These are phyloP conservation scores for Onthophagus taurus DNA, from an alignment of 1,140 invertebrate genomes.

Conservation along the genomic window DNA sequence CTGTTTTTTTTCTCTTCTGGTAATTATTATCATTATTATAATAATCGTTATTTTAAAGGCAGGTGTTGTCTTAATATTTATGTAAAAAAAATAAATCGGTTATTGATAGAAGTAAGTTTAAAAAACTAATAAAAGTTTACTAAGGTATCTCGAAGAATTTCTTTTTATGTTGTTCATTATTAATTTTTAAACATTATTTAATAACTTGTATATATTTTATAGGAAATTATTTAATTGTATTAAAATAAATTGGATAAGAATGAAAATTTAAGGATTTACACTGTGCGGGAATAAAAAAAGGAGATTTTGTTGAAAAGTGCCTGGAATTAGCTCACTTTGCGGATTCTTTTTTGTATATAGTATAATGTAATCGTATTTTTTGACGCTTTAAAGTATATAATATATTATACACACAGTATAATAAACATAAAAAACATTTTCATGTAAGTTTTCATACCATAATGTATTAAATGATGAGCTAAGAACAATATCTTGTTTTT, in stretches of 20 bases:
- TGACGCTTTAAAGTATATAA: slow-evolving; percentile 22
- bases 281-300: no score
- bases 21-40: no score
- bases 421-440: no score
- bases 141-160: background rate
- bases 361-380: slow-evolving; percentile 26
- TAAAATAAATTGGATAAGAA: slow-evolving; percentile 3
- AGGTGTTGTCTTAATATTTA: slow-evolving; percentile 12
- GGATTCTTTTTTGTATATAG: slow-evolving; percentile 25
- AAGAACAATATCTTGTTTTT: background rate
- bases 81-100: no score
- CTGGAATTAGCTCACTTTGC: no score
- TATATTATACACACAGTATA: no score
- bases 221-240: slow-evolving; percentile 8
- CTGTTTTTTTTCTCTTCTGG: no score
- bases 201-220: slow-evolving; percentile 12
- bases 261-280: slow-evolving; percentile 14
- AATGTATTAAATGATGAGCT: slow-evolving; percentile 10
- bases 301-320: slow-evolving; percentile 19
- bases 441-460: slow-evolving; percentile 21
- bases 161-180: background rate
- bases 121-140: no score
- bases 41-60: no score
- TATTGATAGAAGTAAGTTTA: no score
- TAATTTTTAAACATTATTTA: slow-evolving; percentile 8